Base-by-base conservation (phyloP, 1,140 invertebrate species). In the Proctacanthus coquilletti region DNA sequence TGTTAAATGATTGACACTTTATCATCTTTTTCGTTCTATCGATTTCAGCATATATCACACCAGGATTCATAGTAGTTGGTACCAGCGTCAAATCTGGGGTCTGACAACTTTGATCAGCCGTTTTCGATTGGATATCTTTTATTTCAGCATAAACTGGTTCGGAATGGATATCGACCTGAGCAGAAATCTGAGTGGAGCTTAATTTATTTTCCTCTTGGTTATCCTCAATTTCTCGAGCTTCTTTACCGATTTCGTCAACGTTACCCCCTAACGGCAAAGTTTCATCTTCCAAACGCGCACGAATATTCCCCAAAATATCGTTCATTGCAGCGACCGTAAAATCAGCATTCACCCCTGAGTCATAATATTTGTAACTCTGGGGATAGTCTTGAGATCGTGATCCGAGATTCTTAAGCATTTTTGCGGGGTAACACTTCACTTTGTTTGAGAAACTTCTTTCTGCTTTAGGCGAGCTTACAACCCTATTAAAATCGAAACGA, bases 341-440 rank as follows among this genome's bases (percentile, higher is more conserved):
- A 41, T 58, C 55, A 33, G 55, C 43, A 20, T 58, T 52, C 9
- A 58, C 38, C 21, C 58, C 55, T 21, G 49, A 46, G 10, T 57
- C 50, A 19, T 45, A 58, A 1, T 55, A 58, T 1, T 50, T 51
- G 48, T 58, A 58, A 0, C 50, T 6, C 17, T 32, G 9, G 5
- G 8, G 6, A 17, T 32, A 5, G 9, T 17, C 13, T 5, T n/a
- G 23, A n/a, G 6, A 8, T n/a, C n/a, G 6, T 25, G n/a, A 25
- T 8, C 6, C n/a, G n/a, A 8, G 6, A 25, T 25, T 25, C 23
- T 6, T 8, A 25, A n/a, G n/a, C 23, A 8, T 25, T 25, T 25
- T 6, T 6, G 23, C 6, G n/a, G n/a, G n/a, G n/a, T 25, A 8
- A 8, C n/a, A 8, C 23, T 8, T 25, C 6, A 17, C 13, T 32